Conservation (phyloP, 1,140 invertebrate species). For the Radopholus similis region DNA sequence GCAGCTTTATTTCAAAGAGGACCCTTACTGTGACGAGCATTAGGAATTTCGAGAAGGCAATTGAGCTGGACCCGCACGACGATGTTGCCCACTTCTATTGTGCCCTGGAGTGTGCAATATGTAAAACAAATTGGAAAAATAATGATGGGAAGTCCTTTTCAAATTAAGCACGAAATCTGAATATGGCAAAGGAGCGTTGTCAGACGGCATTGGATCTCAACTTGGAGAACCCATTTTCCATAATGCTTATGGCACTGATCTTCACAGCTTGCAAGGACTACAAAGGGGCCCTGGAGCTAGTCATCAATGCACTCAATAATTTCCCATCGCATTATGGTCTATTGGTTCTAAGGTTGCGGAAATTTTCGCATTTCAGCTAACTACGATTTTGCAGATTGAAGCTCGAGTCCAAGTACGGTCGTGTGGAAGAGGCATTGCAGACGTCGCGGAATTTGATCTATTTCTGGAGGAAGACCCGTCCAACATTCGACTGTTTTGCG, state of each 20-base stretch:
- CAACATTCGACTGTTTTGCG: conserved; percentile 4
- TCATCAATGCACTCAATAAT: conserved; percentile 48
- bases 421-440: conserved; percentile 50
- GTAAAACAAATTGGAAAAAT: conserved; percentile 11
- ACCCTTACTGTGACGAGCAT: conserved; percentile 30
- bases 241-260: conserved; percentile 56
- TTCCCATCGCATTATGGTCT: conserved; percentile 59
- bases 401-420: conserved; percentile 51
- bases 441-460: conserved; percentile 48
- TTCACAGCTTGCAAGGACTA: conserved; percentile 56
- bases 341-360: conserved; percentile 44
- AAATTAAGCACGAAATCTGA: conserved; percentile 46
- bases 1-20: conserved; percentile 30
- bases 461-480: conserved; percentile 42
- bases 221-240: conserved; percentile 48
- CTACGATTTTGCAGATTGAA: conserved; percentile 19
- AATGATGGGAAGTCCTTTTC: background rate
- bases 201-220: conserved; percentile 46
- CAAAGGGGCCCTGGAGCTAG: conserved; percentile 52
- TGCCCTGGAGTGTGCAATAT: conserved; percentile 52
- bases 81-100: conserved; percentile 57
- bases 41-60: conserved; percentile 46
- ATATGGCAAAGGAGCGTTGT: conserved; percentile 46
- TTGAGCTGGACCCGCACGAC: conserved; percentile 49
- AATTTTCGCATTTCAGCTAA: background rate